These are phyloP conservation scores for Piezodorus guildinii DNA, from an alignment of 1,140 invertebrate species.

Conservation along the genomic window DNA sequence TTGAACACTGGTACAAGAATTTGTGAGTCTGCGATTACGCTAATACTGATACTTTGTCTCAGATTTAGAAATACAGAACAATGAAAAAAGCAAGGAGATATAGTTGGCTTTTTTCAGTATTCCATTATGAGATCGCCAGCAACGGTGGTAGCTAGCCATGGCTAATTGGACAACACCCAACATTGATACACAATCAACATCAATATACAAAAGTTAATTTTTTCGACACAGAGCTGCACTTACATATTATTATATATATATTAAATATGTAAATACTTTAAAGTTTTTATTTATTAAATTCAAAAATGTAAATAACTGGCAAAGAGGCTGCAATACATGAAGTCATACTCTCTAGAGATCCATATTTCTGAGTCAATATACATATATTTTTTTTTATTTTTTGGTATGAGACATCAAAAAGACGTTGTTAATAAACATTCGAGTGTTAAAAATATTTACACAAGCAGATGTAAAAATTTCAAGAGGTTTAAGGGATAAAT, in stretches of 20 bases:
- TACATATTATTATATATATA: background rate
- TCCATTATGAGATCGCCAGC: conserved; percentile 12
- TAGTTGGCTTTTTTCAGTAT: background rate
- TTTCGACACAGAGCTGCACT: background rate
- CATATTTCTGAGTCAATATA: conserved; percentile 9
- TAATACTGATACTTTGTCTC: conserved; percentile 10
- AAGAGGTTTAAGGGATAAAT: no score
- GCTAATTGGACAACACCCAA: background rate
- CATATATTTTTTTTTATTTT: conserved; percentile 5
- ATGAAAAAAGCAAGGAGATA: background rate
- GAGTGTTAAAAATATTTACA: no score
- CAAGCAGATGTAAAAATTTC: no score
- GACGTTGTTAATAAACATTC: conserved; percentile 3
- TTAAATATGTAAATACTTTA: background rate
- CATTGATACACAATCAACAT: background rate
- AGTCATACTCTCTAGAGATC: conserved; percentile 14
- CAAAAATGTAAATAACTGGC: background rate
- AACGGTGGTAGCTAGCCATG: conserved; percentile 11
- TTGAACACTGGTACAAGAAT: conserved; percentile 10
- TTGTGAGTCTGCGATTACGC: conserved; percentile 13
- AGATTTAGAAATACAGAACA: background rate
- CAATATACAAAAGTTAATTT: conserved; percentile 2
- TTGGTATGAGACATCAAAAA: background rate
- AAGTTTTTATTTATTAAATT: conserved; percentile 2
- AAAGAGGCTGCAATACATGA: background rate